These are phyloP conservation scores for Noctua janthe DNA, from an alignment of 2,888 invertebrate species.

Conservation along the genomic window DNA sequence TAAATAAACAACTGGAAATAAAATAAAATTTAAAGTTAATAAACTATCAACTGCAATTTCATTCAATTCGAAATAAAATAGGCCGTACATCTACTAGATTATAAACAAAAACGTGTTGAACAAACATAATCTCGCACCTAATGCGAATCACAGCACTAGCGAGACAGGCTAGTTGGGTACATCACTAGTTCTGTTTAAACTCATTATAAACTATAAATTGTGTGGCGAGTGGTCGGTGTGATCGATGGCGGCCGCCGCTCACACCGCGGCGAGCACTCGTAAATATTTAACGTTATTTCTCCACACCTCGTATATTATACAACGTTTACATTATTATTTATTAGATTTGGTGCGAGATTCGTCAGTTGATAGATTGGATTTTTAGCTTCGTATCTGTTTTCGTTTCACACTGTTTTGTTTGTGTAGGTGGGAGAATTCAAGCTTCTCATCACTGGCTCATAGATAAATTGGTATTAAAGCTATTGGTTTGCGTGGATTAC, in stretches of 20 bases:
- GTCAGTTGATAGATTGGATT: slow-evolving; percentile 54
- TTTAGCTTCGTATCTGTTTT: slow-evolving; percentile 48
- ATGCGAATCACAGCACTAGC: slow-evolving; percentile 30
- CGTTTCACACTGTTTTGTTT: slow-evolving; percentile 36
- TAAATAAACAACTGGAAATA: slow-evolving; percentile 2
- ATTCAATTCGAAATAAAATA: slow-evolving; percentile 32
- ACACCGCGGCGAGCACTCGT: slow-evolving; percentile 54
- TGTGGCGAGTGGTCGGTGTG: slow-evolving; percentile 65
- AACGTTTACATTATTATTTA: slow-evolving; percentile 64
- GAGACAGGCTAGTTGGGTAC: not conserved
- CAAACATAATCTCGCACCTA: slow-evolving; percentile 21
- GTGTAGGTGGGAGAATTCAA: slow-evolving; percentile 37
- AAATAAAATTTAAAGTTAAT: slow-evolving; percentile 24
- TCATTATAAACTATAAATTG: slow-evolving; percentile 71
- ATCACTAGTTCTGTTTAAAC: slow-evolving; percentile 63
- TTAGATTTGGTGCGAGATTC: slow-evolving; percentile 52
- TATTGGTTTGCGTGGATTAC: slow-evolving; percentile 8
- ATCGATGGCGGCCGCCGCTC: slow-evolving; percentile 64
- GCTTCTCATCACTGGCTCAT: slow-evolving; percentile 25
- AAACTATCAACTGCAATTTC: slow-evolving; percentile 16
- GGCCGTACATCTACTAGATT: slow-evolving; percentile 30
- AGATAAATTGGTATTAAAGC: slow-evolving; percentile 28
- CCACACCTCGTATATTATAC: slow-evolving; percentile 58
- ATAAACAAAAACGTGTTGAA: slow-evolving; percentile 26
- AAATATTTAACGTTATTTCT: slow-evolving; percentile 57